Percentiles rank a stretch among this genome's conserved stretches.
phyloP scores from a whole-genome alignment of 2,888 invertebrate genomes.

The Unio delphinus region DNA sequence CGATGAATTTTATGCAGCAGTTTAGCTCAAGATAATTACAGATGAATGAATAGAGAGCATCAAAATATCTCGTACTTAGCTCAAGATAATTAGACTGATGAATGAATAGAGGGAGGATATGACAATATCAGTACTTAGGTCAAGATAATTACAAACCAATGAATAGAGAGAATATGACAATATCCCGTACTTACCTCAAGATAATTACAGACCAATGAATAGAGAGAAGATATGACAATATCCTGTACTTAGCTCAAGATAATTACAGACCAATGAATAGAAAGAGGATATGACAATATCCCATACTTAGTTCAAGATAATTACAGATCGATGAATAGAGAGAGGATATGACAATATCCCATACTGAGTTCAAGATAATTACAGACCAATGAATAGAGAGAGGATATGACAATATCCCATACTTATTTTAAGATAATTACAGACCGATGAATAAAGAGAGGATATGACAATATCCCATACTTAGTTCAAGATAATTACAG shows the following conservation, averaged over 20 bases:
- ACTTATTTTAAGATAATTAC: conserved; percentile 6
- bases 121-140: neutral
- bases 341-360: neutral
- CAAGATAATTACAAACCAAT: too few relatives aligned
- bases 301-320: conserved; percentile 9
- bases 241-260: conserved; percentile 1
- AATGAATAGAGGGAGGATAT: too few relatives aligned
- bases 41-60: neutral
- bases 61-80: neutral
- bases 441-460: conserved; percentile 1
- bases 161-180: too few relatives aligned
- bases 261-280: conserved; percentile 9
- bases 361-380: conserved; percentile 7
- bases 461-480: neutral
- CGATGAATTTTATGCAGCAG: too few relatives aligned
- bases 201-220: conserved; percentile 11
- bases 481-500: conserved; percentile 10
- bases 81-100: too few relatives aligned
- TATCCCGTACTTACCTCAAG: neutral
- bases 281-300: neutral
- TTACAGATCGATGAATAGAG: conserved; percentile 5
- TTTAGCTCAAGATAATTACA: conserved; percentile 9
- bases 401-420: neutral
- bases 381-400: conserved; percentile 2
- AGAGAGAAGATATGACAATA: neutral